These are phyloP conservation scores for Argyrosomus regius DNA, from an alignment of 2,797 vertebrate species.

Conservation along the genomic window DNA sequence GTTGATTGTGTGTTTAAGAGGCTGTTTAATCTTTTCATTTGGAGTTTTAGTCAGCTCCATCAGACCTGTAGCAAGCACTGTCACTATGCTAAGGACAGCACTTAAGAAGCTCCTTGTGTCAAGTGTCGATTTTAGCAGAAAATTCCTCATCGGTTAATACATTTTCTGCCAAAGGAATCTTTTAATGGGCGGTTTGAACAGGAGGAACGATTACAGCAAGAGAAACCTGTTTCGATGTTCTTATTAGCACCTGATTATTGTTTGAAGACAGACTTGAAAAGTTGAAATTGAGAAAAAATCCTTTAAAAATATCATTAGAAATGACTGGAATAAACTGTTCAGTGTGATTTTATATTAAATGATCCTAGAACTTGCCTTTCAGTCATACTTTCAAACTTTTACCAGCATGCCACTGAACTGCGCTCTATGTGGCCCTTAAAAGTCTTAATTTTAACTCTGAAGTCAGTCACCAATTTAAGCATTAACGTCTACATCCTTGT, in stretches of 20 bases:
- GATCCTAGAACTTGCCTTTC: background rate
- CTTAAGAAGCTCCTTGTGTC: background rate
- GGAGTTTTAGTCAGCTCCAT: background rate
- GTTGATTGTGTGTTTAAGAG: background rate
- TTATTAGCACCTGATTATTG: background rate
- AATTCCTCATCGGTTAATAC: background rate
- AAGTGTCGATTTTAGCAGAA: background rate
- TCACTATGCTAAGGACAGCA: background rate
- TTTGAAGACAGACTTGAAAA: background rate
- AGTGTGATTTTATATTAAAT: background rate
- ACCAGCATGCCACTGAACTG: background rate
- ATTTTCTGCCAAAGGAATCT: background rate
- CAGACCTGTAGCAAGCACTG: background rate
- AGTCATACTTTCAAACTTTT: background rate
- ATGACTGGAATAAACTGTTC: background rate
- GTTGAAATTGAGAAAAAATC: background rate
- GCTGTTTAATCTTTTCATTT: background rate
- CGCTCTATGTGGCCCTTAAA: background rate
- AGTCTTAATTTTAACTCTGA: background rate
- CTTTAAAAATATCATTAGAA: background rate
- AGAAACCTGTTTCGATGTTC: background rate
- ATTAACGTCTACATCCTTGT: constrained; percentile 9
- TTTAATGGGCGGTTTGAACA: background rate
- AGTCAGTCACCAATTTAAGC: constrained; percentile 12
- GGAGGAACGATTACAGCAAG: background rate